Conservation (phyloP, 2,888 invertebrate species). For the Orchesella flavescens region DNA sequence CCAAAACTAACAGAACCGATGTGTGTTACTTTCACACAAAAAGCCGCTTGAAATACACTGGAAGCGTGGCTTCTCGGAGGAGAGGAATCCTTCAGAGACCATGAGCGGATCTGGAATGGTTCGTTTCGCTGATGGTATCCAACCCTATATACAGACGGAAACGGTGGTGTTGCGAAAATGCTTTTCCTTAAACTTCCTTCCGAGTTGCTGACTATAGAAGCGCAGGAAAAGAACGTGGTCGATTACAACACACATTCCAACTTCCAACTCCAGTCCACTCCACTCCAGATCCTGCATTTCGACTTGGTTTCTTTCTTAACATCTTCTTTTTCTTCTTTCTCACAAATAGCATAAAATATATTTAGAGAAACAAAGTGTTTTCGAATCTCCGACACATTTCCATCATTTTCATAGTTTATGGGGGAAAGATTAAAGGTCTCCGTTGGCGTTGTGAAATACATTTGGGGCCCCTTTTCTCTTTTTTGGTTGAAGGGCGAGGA, state of each 20-base stretch:
- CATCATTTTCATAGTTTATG: too few relatives aligned
- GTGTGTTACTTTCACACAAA: too few relatives aligned
- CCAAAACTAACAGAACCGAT: too few relatives aligned
- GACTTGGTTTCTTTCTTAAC: conserved; percentile 2
- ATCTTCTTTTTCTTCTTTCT: not conserved
- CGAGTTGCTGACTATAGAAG: not conserved
- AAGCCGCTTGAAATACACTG: too few relatives aligned
- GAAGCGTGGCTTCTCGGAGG: not conserved
- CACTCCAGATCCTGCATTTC: too few relatives aligned
- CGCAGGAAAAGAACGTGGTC: not conserved
- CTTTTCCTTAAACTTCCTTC: not conserved
- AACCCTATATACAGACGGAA: not conserved
- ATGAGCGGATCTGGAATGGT: conserved; percentile 25
- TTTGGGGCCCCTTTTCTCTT: too few relatives aligned
- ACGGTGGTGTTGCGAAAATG: not conserved
- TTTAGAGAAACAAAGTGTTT: too few relatives aligned
- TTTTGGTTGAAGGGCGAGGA: too few relatives aligned
- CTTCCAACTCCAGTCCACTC: too few relatives aligned
- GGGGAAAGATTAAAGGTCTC: too few relatives aligned
- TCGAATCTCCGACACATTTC: too few relatives aligned
- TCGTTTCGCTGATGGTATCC: not conserved
- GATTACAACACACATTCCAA: not conserved
- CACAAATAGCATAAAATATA: not conserved
- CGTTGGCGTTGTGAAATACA: too few relatives aligned
- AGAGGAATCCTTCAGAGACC: conserved; percentile 13